These are phyloP conservation scores for Leptinotarsa tumamoca DNA, from an alignment of 2,888 invertebrate genomes.

Conservation along the genomic window DNA sequence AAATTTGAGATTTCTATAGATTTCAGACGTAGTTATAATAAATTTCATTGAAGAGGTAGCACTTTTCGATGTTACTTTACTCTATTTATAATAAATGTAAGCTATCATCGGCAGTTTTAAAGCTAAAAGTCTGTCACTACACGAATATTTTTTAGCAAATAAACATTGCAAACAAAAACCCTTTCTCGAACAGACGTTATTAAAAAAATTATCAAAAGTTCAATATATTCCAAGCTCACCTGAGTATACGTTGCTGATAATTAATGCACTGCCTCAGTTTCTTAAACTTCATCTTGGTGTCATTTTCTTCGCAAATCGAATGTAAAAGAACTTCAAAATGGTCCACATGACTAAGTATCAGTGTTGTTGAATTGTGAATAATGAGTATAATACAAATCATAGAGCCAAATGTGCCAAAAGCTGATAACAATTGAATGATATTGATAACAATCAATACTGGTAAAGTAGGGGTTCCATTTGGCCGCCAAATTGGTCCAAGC, in stretches of 20 bases:
- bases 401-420: not conserved
- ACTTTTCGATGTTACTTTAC: no score
- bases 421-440: not conserved
- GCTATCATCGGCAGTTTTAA: no score
- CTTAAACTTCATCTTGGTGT: not conserved
- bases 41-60: no score
- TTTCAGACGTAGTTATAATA: no score
- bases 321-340: not conserved
- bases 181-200: no score
- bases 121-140: no score
- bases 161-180: no score
- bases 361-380: not conserved
- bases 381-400: not conserved
- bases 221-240: not conserved
- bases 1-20: no score
- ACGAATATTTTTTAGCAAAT: no score
- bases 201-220: no score
- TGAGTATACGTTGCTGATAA: not conserved
- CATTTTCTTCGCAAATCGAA: not conserved
- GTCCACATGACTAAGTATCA: not conserved
- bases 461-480: constrained; percentile 1
- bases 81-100: no score
- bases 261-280: not conserved
- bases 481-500: not conserved
- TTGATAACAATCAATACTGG: not conserved